A percentile compares a stretch with the other conserved stretches of the same genome.
These are phyloP conservation scores for Bombus affinis DNA, from an alignment of 1,140 invertebrate genomes.

Conservation along the genomic window DNA sequence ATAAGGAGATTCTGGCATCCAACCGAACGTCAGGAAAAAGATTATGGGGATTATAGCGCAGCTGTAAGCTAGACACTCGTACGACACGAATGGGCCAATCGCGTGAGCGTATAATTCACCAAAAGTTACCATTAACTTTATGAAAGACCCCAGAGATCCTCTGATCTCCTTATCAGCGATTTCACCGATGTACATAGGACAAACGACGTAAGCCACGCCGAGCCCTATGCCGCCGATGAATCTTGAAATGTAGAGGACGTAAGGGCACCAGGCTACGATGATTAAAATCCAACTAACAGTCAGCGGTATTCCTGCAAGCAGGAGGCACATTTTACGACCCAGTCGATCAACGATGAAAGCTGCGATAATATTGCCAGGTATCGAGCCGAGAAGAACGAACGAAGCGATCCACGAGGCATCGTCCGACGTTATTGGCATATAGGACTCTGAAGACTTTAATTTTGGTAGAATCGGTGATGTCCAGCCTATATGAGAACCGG, in stretches of 20 bases:
- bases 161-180: slow-evolving; percentile 87
- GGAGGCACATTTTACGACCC: slow-evolving; percentile 82
- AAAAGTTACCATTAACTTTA: slow-evolving; percentile 87
- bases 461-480: slow-evolving; percentile 82
- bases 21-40: slow-evolving; percentile 86
- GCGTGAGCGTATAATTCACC: slow-evolving; percentile 84
- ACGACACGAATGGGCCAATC: slow-evolving; percentile 84
- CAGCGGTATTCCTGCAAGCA: slow-evolving; percentile 81
- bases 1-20: slow-evolving; percentile 89
- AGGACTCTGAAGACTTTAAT: slow-evolving; percentile 76
- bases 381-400: slow-evolving; percentile 81
- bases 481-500: slow-evolving; percentile 82
- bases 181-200: slow-evolving; percentile 88
- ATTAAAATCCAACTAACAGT: slow-evolving; percentile 82
- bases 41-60: slow-evolving; percentile 82
- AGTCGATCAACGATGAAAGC: slow-evolving; percentile 84
- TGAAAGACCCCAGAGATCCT: slow-evolving; percentile 86
- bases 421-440: slow-evolving; percentile 73
- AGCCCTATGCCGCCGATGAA: slow-evolving; percentile 83
- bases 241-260: slow-evolving; percentile 80
- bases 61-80: slow-evolving; percentile 81
- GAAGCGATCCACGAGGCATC: slow-evolving; percentile 84
- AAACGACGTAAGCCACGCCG: slow-evolving; percentile 82
- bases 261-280: slow-evolving; percentile 69
- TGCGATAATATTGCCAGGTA: slow-evolving; percentile 81